Percentiles rank a stretch among this genome's conserved stretches.
Evolutionary conservation across 2,888 invertebrate genomes (phyloP).

Genomic region (Cryptocheilus praepositus): DNA sequence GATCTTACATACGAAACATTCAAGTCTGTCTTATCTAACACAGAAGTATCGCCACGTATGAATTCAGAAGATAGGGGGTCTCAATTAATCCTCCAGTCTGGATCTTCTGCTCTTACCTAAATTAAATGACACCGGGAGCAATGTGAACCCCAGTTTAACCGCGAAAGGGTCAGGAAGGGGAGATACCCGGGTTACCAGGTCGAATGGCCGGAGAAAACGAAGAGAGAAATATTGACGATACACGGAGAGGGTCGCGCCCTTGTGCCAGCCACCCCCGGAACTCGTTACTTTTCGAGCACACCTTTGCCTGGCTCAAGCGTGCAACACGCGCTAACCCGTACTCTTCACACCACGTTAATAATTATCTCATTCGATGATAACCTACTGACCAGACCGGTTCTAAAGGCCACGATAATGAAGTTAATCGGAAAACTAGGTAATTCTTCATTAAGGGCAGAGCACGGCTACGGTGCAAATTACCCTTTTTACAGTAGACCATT

Average conservation of each 20-base stretch:
- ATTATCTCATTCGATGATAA: constrained; percentile 7
- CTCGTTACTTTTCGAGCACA: constrained; percentile 3
- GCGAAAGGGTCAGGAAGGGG: constrained; percentile 34
- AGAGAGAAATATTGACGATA: constrained; percentile 35
- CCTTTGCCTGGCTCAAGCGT: no score
- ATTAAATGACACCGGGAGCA: constrained; percentile 47
- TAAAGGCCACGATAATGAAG: constrained; percentile 6
- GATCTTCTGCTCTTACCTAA: constrained; percentile 32
- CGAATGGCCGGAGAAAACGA: constrained; percentile 29
- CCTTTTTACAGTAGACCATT: no score
- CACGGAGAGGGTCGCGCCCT: constrained; percentile 30
- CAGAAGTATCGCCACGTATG: no score
- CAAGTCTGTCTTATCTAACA: no score
- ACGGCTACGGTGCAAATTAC: no score
- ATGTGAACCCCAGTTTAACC: constrained; percentile 39
- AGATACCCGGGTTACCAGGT: constrained; percentile 37
- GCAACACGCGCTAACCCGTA: no score
- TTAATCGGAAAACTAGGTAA: constrained; percentile 13
- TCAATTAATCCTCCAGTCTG: constrained; percentile 3
- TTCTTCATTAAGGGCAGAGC: no score
- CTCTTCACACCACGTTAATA: no score
- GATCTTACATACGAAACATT: no score
- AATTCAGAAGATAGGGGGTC: no score
- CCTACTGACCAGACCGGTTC: constrained; percentile 2
- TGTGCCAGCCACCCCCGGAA: constrained; percentile 1